Base-by-base conservation (phyloP, 2,797 vertebrate genomes). In the Zenarchopterus dispar region DNA sequence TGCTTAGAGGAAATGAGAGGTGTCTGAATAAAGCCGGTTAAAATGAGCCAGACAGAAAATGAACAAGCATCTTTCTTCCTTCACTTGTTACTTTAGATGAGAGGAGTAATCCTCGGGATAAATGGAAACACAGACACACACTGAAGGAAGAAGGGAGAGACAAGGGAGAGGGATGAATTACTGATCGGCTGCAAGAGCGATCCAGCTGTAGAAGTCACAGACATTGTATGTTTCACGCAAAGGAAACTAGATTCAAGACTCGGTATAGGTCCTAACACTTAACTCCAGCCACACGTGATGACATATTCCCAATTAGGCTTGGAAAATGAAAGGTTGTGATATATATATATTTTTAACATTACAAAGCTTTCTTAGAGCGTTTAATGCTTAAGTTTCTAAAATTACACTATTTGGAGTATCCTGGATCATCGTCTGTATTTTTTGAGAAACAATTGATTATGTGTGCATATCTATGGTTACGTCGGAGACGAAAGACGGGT, bases 1-100 rank as follows among this genome's bases (percentile, higher is more conserved):
- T 36, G 67, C 63, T 53, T 55, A 64, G 81, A 91, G 93, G 93
- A 93, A 94, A 94, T 94, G 88, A 94, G 90, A 87, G 86, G 88
- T 93, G 88, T 93, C 89, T 89, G 83, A 73, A 81, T 88, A 92
- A 93, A 93, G 89, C 88, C 88, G 50, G 62, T 86, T 79, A 73
- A 92, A 93, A 93, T 93, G 91, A 93, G 78, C 70, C 73, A 62
- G 73, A 77, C 56, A 67, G 67, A 79, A 68, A 65, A 75, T 31
- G 68, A 74, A 58, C 48, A 46, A 75, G 49, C 55, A 28, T 54
- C 39, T 62, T 28, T 47, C 43, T 50, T 42, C 70, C 65, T 72
- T 67, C 65, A 70, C 70, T 75, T 58, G 67, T 52, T 69, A 71
- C 75, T 67, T 51, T 56, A 71, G 59, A 73, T 73, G 67, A 80